Percentiles rank a stretch among this genome's conserved stretches.
Conservation (phyloP, 2,797 vertebrate species). For the Distichodus sexfasciatus region DNA sequence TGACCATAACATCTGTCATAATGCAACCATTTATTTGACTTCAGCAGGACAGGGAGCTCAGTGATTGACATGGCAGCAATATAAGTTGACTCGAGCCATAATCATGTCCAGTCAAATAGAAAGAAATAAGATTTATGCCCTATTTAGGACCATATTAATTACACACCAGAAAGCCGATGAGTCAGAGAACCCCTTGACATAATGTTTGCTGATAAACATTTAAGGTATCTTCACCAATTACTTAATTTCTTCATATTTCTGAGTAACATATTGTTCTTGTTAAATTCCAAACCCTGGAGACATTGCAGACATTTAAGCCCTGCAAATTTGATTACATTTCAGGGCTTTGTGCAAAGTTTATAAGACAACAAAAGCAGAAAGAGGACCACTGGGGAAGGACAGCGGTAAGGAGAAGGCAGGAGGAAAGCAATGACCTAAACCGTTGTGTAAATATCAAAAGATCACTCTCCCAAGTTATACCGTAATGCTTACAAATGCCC, state of each 20-base stretch:
- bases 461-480: not conserved
- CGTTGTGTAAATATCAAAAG: slow-evolving; percentile 1
- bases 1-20: slow-evolving; percentile 44
- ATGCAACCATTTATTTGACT: slow-evolving; percentile 53
- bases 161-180: not conserved
- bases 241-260: not conserved
- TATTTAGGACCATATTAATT: not conserved
- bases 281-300: not conserved
- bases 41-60: slow-evolving; percentile 36
- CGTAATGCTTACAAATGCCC: not conserved
- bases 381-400: not conserved
- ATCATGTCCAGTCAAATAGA: slow-evolving; percentile 20
- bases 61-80: slow-evolving; percentile 26
- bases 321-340: not conserved
- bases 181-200: not conserved
- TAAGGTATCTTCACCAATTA: not conserved
- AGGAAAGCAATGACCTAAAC: not conserved
- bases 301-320: not conserved
- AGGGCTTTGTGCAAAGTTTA: not conserved
- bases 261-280: not conserved
- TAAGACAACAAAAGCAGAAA: not conserved
- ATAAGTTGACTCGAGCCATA: slow-evolving; percentile 17
- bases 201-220: not conserved
- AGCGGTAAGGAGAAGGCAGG: not conserved
- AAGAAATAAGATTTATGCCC: not conserved